phyloP scores from a whole-genome alignment of 1,140 invertebrate genomes.

The Hypothenemus hampei region DNA sequence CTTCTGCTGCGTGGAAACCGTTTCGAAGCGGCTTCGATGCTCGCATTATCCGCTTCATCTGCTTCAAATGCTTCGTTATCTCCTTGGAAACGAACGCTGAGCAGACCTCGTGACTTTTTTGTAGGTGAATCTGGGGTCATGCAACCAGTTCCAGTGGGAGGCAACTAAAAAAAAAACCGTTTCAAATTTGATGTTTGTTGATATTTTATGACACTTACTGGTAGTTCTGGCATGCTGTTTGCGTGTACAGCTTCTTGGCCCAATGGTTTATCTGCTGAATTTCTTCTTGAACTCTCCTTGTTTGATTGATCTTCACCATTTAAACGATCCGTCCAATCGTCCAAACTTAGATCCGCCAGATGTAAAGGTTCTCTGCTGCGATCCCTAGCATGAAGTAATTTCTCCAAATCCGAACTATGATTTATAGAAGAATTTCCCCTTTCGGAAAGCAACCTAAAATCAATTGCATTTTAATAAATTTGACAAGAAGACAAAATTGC shows the following conservation, averaged over 20 bases:
- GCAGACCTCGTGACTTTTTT: conserved; percentile 40
- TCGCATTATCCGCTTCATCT: conserved; percentile 47
- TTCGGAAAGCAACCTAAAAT: conserved; percentile 44
- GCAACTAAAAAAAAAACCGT: conserved; percentile 7
- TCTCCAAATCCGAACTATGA: conserved; percentile 45
- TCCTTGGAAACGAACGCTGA: conserved; percentile 62
- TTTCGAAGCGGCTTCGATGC: conserved; percentile 33
- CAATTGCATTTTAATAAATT: conserved; percentile 29
- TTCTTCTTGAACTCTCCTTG: conserved; percentile 2
- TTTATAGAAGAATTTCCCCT: conserved; percentile 24
- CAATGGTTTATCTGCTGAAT: conserved; percentile 14
- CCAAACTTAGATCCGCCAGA: conserved; percentile 48
- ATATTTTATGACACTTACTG: conserved; percentile 27
- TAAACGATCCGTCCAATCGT: conserved; percentile 45
- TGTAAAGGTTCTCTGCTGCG: conserved; percentile 56
- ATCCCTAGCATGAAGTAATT: conserved; percentile 54
- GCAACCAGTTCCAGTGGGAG: conserved; percentile 24
- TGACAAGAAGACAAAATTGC: not conserved
- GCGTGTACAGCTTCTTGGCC: conserved; percentile 46
- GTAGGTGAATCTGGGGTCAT: conserved; percentile 41
- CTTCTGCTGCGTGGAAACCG: conserved; percentile 46
- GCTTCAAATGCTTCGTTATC: conserved; percentile 55
- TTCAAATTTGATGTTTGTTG: not conserved
- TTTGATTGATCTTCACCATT: not conserved
- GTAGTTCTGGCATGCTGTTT: conserved; percentile 56